These are phyloP conservation scores for Andrena dorsata DNA, from an alignment of 2,888 invertebrate species.

Conservation along the genomic window DNA sequence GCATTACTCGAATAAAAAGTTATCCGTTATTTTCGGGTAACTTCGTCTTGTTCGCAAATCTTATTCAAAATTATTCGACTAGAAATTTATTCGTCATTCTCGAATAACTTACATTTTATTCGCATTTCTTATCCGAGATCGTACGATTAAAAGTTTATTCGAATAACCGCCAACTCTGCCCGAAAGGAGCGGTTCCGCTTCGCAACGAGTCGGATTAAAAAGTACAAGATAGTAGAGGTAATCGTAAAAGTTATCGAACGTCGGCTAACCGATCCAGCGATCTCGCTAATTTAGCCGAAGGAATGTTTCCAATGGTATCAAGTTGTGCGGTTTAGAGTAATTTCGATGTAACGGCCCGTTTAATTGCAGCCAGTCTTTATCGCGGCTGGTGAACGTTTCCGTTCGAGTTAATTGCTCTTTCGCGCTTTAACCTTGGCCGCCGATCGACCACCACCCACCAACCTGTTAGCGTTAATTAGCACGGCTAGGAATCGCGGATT, in stretches of 20 bases:
- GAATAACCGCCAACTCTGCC: too few relatives aligned
- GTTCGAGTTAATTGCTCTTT: neutral
- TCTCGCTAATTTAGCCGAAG: conserved; percentile 14
- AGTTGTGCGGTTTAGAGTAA: conserved; percentile 9
- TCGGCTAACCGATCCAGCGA: conserved; percentile 1
- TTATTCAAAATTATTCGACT: too few relatives aligned
- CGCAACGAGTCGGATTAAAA: conserved; percentile 24
- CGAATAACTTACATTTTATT: too few relatives aligned
- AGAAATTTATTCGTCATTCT: too few relatives aligned
- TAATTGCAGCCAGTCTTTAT: neutral
- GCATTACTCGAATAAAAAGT: too few relatives aligned
- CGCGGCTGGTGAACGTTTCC: neutral
- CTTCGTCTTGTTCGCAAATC: too few relatives aligned
- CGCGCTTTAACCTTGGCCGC: conserved; percentile 16
- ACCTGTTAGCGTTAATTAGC: conserved; percentile 1
- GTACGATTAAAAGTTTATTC: neutral
- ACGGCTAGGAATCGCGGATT: neutral
- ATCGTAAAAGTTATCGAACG: conserved; percentile 11
- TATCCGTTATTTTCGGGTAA: too few relatives aligned
- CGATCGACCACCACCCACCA: conserved; percentile 5
- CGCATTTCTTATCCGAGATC: neutral
- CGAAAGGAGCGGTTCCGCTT: conserved; percentile 16
- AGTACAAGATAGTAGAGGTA: conserved; percentile 42
- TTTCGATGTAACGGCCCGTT: neutral
- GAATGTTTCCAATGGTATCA: neutral